phyloP scores from a whole-genome alignment of 2,888 invertebrate genomes.

The Clostera curtula region DNA sequence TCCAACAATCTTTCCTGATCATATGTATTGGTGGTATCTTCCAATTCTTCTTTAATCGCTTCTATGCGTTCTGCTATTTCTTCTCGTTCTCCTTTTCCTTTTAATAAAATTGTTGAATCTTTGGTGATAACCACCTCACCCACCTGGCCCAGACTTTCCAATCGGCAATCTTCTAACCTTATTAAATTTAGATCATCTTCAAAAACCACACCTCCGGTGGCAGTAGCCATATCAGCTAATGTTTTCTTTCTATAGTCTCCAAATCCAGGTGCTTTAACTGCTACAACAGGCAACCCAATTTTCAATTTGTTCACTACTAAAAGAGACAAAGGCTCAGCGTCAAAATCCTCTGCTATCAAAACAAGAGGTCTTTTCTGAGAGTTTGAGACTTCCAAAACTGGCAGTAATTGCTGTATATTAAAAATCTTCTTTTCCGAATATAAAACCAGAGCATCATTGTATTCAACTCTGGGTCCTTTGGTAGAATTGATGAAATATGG shows the following conservation, averaged over 20 bases:
- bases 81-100: conserved; percentile 83
- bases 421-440: conserved; percentile 98
- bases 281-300: conserved; percentile 93
- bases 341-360: conserved; percentile 96
- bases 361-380: conserved; percentile 92
- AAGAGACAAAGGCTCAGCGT: conserved; percentile 93
- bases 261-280: conserved; percentile 97
- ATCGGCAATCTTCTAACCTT: conserved; percentile 89
- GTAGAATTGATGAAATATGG: conserved; percentile 98
- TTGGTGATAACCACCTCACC: conserved; percentile 94
- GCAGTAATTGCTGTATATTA: conserved; percentile 93
- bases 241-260: conserved; percentile 94
- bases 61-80: conserved; percentile 86
- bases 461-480: conserved; percentile 98
- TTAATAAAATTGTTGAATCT: conserved; percentile 85
- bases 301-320: conserved; percentile 91
- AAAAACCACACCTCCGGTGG: conserved; percentile 93
- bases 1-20: conserved; percentile 94
- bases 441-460: conserved; percentile 93
- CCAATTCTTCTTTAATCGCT: conserved; percentile 88
- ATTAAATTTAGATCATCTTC: conserved; percentile 93
- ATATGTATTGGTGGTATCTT: conserved; percentile 87
- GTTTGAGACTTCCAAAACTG: conserved; percentile 96
- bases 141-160: conserved; percentile 86
- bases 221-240: conserved; percentile 91